phyloP scores from a whole-genome alignment of 37 sponge, comb jelly and placozoan genomes.

The Spongilla lacustris region DNA sequence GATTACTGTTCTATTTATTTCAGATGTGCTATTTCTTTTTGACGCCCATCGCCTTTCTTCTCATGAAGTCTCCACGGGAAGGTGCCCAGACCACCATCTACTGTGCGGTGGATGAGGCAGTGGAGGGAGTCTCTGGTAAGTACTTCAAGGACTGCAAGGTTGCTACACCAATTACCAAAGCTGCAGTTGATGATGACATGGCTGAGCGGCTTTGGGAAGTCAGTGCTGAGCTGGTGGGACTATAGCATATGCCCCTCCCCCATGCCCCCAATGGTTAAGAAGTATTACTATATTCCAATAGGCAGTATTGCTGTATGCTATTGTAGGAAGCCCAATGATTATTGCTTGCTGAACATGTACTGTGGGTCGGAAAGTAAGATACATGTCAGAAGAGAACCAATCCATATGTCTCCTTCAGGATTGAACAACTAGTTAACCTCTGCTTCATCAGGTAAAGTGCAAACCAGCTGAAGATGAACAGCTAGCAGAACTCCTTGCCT shows the following conservation, averaged over 20 bases:
- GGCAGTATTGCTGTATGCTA: too few species aligned
- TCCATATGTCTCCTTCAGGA: too few species aligned
- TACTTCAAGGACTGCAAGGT: slow-evolving; percentile 75
- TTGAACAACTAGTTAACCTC: too few species aligned
- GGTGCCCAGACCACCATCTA: slow-evolving; percentile 85
- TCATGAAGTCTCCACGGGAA: slow-evolving; percentile 60
- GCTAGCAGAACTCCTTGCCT: too few species aligned
- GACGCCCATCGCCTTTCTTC: not conserved
- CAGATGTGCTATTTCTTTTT: not conserved
- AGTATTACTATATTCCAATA: too few species aligned
- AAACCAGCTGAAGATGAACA: too few species aligned
- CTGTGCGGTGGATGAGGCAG: slow-evolving; percentile 69
- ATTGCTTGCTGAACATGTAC: too few species aligned
- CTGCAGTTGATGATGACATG: slow-evolving; percentile 22
- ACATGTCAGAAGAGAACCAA: too few species aligned
- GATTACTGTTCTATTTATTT: too few species aligned
- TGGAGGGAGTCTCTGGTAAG: slow-evolving; percentile 66
- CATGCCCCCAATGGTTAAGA: too few species aligned
- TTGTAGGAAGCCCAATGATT: not conserved
- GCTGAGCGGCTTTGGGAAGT: slow-evolving; percentile 60
- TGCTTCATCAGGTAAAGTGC: too few species aligned
- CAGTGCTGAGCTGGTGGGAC: slow-evolving; percentile 16
- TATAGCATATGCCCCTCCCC: not conserved
- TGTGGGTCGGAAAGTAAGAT: too few species aligned
- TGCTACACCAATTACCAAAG: not conserved